phyloP scores from a whole-genome alignment of 2,888 invertebrate species.

The Argyresthia albistria region DNA sequence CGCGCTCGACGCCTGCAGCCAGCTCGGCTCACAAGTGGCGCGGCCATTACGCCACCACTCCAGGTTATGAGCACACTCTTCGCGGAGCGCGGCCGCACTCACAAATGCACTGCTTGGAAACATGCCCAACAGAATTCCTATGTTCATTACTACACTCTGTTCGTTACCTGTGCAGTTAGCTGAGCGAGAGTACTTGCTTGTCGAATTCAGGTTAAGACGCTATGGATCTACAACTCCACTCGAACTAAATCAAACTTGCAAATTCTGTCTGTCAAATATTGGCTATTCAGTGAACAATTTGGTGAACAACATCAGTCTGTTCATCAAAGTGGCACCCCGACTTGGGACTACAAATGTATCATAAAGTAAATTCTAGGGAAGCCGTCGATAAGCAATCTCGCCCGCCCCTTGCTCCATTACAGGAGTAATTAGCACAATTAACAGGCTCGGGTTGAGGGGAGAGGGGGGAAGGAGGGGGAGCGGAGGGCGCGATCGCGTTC shows the following conservation, averaged over 20 bases:
- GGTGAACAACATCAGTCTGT: not conserved
- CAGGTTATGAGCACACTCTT: constrained; percentile 30
- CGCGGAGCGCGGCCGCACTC: constrained; percentile 28
- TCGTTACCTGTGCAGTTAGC: constrained; percentile 22
- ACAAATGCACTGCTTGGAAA: constrained; percentile 41
- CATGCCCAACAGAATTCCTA: constrained; percentile 44
- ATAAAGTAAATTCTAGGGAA: constrained; percentile 52
- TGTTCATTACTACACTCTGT: constrained; percentile 38
- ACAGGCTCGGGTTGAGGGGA: constrained; percentile 43
- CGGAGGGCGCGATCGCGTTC: constrained; percentile 52
- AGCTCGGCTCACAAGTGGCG: constrained; percentile 26
- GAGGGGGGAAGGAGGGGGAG: constrained; percentile 16
- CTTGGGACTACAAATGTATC: constrained; percentile 24
- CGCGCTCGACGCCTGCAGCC: constrained; percentile 7
- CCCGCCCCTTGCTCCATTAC: constrained; percentile 65
- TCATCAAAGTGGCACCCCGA: constrained; percentile 4
- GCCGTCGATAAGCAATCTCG: constrained; percentile 63
- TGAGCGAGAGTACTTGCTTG: not conserved
- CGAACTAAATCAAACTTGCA: no score
- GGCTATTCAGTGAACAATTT: not conserved
- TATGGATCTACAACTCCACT: no score
- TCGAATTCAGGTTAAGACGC: no score
- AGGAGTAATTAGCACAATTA: constrained; percentile 74
- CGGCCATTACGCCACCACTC: constrained; percentile 32
- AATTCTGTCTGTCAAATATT: no score